phyloP scores from a whole-genome alignment of 2,888 invertebrate species.

The Pardosa pseudoannulata region DNA sequence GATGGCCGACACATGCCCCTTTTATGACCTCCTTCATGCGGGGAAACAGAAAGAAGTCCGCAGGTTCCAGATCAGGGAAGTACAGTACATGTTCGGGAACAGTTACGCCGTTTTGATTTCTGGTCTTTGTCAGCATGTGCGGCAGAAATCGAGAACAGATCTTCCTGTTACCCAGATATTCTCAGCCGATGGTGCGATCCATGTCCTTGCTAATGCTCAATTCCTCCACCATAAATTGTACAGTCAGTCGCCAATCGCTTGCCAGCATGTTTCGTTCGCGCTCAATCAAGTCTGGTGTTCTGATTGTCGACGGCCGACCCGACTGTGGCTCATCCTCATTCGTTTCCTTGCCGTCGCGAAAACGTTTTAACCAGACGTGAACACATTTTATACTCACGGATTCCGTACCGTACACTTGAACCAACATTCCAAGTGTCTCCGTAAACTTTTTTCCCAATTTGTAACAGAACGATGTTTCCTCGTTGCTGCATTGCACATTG shows the following conservation, averaged over 20 bases:
- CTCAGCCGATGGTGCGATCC: not conserved
- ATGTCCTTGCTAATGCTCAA: conserved; percentile 15
- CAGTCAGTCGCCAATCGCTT: conserved; percentile 3
- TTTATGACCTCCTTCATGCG: not conserved
- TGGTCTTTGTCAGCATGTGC: not conserved
- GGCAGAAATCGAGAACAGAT: conserved; percentile 10
- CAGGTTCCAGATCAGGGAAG: conserved; percentile 5
- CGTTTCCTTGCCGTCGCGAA: conserved; percentile 17
- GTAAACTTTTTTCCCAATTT: conserved; percentile 26
- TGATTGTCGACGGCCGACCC: too few relatives aligned
- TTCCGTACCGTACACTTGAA: conserved; percentile 25
- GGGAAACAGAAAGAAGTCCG: not conserved
- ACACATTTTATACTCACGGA: not conserved
- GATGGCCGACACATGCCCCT: not conserved
- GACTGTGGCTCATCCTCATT: not conserved
- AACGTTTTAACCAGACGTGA: conserved; percentile 27
- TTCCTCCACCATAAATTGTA: not conserved
- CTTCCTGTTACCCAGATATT: conserved; percentile 20
- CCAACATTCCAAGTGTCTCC: conserved; percentile 28
- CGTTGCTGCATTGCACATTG: not conserved
- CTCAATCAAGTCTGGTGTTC: not conserved
- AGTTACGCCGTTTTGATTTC: not conserved
- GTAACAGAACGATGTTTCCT: not conserved
- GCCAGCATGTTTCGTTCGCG: conserved; percentile 3
- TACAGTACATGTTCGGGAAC: not conserved